Evolutionary conservation across 2,888 invertebrate genomes (phyloP), one percentile per base, ranked within the genome.

Genomic region (Stenoptilia bipunctidactyla): DNA sequence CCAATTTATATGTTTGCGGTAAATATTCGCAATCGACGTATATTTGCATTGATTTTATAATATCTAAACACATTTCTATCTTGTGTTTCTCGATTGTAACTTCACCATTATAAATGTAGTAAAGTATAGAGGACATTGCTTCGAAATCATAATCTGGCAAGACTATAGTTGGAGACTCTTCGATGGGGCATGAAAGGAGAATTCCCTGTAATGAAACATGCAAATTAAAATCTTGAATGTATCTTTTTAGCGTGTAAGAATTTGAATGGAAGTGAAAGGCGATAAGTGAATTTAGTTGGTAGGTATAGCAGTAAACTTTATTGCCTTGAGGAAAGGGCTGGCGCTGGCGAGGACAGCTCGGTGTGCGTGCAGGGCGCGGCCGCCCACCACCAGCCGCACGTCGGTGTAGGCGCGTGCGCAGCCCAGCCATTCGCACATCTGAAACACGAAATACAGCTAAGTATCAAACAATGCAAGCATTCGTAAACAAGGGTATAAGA

Each of bases 31-130:
- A 52, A 40, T 82, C 82, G 33, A 83, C 57, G 51, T 65, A 71
- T 53, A 83, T 72, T 61, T 77, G 61, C 61, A 83, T 58, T 1
- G 70, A 62, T 53, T 70, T 71, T 15, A 89, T 85, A 1, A 88
- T 86, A 15, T 86, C 79, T 27, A 90, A 62, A 55, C 90, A 90
- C 36, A 86, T 85, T 38, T 82, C 66, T 14, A 90, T 53, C 43
- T 85, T 80, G n/a, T 80, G 72, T 30, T 83, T 80, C n/a, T 86
- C 83, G 15, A 91, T 68, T 2, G 80, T 66, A 1, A 88, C 88
- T 59, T 87, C 88, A 40, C 90, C 91, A 33, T 88, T 89, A 59
- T 91, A 91, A 45, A 90, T 86, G 55, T 90, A 90, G 53, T 88
- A 88, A 33, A 91, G 76, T 6, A 90, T 83, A 10, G 86, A 83